These are phyloP conservation scores for Cydia strobilella DNA, from an alignment of 1,140 invertebrate genomes.

Conservation along the genomic window DNA sequence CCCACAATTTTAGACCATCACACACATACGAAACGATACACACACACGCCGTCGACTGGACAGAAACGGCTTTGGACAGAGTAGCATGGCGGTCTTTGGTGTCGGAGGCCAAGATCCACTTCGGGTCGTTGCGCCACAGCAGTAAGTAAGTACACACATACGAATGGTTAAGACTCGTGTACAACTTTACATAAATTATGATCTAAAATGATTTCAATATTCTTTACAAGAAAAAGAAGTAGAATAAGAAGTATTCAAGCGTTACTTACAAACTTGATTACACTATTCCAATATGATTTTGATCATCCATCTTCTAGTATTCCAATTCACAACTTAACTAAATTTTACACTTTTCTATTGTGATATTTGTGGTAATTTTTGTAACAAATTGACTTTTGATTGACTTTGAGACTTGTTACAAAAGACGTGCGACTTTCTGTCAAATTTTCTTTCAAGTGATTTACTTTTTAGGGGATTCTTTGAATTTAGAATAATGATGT, in stretches of 20 bases:
- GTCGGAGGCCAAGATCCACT: too few species aligned
- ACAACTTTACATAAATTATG: too few species aligned
- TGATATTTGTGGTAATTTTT: neutral
- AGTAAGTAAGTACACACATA: too few species aligned
- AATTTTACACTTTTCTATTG: constrained; percentile 10
- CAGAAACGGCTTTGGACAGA: too few species aligned
- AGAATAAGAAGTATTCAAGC: neutral
- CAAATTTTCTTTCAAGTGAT: neutral
- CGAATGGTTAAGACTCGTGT: too few species aligned
- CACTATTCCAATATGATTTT: neutral
- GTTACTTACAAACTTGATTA: neutral
- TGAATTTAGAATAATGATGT: constrained; percentile 13
- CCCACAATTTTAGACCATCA: too few species aligned
- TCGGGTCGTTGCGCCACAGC: too few species aligned
- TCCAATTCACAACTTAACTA: neutral
- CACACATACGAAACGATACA: too few species aligned
- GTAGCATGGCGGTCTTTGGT: too few species aligned
- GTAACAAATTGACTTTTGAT: constrained; percentile 7
- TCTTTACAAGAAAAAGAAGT: neutral
- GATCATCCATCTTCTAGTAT: constrained; percentile 1
- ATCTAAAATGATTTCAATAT: too few species aligned
- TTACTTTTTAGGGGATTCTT: neutral
- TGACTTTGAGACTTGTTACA: constrained; percentile 20
- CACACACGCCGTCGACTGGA: too few species aligned
- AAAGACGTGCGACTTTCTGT: constrained; percentile 24